Evolutionary conservation across 2,888 invertebrate genomes (phyloP), one percentile per base, ranked within the genome.

Genomic region (Ptilodon capucinus): DNA sequence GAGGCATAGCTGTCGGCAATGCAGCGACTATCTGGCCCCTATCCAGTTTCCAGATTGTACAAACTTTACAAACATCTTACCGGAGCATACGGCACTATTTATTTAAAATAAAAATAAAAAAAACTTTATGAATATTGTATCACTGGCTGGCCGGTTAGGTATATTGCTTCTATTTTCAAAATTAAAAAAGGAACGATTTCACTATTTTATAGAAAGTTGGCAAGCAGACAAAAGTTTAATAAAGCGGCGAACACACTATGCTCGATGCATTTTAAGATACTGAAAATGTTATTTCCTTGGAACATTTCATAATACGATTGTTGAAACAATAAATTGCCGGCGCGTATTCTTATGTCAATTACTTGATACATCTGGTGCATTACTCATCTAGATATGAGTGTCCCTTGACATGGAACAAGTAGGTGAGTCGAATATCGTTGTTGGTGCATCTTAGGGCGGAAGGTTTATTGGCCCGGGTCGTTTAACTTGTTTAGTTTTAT

Each of bases 401-500:
- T 44, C 52, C 41, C 48, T 54, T 45, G 45, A 32, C 44, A 40
- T 59, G 52, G 30, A 43, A 34, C 34, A 57, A 58, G 57, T 64
- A 63, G 59, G 57, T 62, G 64, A 68, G 63, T 64, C 63, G 68
- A 73, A 76, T 75, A 76, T 69, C 69, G 68, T 76, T 74, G 73
- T 65, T 66, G 75, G 65, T 70, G 72, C 71, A 73, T 72, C 64
- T 69, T 68, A 64, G 65, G 74, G 71, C 70, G 69, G 60, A 66
- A 80, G 71, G 73, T 83, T 86, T 84, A 86, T 84, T 81, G 81
- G 72, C 67, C 71, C 46, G 64, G 61, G 68, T 72, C 79, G 80
- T 84, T 86, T 81, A 84, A 85, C 85, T 87, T 87, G 81, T 88
- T 87, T 84, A 87, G 81, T 85, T 86, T 87, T 84, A 87, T 87